phyloP scores from a whole-genome alignment of 2,797 vertebrate genomes.

The Pteropus rufus region DNA sequence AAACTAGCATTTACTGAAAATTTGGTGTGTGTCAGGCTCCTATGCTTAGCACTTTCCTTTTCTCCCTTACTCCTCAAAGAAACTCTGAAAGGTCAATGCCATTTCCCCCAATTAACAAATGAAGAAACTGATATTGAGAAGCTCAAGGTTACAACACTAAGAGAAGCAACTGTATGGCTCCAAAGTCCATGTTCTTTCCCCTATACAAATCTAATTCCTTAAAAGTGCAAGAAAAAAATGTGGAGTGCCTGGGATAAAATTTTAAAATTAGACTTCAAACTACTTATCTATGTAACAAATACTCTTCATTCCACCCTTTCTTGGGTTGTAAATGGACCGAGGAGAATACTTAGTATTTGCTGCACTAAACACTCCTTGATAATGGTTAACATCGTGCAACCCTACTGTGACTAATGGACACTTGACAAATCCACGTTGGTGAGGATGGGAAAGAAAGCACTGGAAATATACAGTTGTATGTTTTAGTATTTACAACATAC shows the following conservation, averaged over 20 bases:
- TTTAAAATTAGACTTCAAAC: not conserved
- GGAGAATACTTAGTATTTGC: not conserved
- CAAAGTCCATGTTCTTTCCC: not conserved
- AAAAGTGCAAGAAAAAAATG: not conserved
- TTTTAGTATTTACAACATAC: not conserved
- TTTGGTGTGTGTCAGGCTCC: not conserved
- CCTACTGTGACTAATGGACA: too few species aligned
- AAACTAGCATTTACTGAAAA: not conserved
- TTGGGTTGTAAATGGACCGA: not conserved
- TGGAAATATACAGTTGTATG: not conserved
- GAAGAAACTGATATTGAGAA: not conserved
- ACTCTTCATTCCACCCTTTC: not conserved
- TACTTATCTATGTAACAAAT: not conserved
- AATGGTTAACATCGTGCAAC: not conserved
- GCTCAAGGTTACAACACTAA: not conserved
- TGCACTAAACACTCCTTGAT: not conserved
- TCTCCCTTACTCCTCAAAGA: not conserved
- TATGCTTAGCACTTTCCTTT: not conserved
- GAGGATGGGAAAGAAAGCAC: not conserved
- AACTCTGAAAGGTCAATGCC: not conserved
- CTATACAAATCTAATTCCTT: not conserved
- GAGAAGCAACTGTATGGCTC: not conserved
- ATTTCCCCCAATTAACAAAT: not conserved
- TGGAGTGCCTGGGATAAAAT: not conserved
- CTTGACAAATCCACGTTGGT: not conserved